Conservation (phyloP, 1,140 invertebrate species). For the Ylistrum balloti region DNA sequence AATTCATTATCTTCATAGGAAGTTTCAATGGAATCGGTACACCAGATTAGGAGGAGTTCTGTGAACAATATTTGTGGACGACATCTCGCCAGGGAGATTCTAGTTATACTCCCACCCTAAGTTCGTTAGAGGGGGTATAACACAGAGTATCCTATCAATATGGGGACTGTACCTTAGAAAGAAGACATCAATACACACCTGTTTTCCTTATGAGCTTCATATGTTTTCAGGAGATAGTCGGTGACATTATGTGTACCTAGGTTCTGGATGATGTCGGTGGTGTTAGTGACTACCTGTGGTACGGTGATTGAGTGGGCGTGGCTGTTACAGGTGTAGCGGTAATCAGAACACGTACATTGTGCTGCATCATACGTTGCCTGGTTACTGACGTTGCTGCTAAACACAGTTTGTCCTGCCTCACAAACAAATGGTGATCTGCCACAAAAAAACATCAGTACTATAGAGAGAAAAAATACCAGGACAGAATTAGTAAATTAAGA, state of each 20-base stretch:
- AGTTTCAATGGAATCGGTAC: too few species aligned
- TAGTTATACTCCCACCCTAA: too few species aligned
- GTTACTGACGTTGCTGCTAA: background rate
- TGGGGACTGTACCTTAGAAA: too few species aligned
- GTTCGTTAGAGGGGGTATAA: too few species aligned
- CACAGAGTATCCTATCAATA: too few species aligned
- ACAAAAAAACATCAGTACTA: background rate
- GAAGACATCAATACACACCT: constrained; percentile 68
- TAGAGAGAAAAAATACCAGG: too few species aligned
- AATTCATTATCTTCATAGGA: too few species aligned
- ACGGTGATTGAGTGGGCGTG: constrained; percentile 51
- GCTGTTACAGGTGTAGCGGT: constrained; percentile 63
- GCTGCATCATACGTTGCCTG: constrained; percentile 29
- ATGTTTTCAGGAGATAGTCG: constrained; percentile 72
- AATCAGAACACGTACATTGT: constrained; percentile 68
- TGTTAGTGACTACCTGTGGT: constrained; percentile 53
- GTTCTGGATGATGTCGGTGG: constrained; percentile 70
- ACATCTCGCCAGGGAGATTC: too few species aligned
- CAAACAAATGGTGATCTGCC: constrained; percentile 59
- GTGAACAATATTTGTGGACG: too few species aligned
- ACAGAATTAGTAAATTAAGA: too few species aligned
- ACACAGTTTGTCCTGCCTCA: constrained; percentile 56
- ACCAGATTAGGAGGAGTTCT: too few species aligned
- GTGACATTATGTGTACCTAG: constrained; percentile 63
- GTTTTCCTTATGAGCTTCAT: constrained; percentile 68